Evolutionary conservation across 2,888 invertebrate species (phyloP).

Genomic region (Oscheius sp.): DNA sequence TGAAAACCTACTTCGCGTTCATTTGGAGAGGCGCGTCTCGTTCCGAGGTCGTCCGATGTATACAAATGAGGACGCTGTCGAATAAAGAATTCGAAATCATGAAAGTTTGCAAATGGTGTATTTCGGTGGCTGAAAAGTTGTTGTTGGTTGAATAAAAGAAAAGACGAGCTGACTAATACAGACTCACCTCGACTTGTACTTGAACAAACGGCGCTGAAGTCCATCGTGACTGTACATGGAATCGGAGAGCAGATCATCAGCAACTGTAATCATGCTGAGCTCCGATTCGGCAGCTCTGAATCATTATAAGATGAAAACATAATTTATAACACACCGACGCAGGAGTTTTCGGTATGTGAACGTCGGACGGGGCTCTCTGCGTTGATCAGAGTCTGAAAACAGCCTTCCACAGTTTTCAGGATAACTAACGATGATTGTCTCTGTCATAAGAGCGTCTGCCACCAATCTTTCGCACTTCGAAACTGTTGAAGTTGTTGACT

Average conservation of each 20-base stretch:
- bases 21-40: not conserved
- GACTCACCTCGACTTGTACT: constrained; percentile 4
- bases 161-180: too few relatives aligned
- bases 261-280: constrained; percentile 14
- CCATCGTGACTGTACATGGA: constrained; percentile 25
- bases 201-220: constrained; percentile 5
- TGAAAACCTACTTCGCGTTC: constrained; percentile 16
- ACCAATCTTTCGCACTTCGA: constrained; percentile 12
- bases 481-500: constrained; percentile 9
- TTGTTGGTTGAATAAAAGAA: not conserved
- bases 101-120: constrained; percentile 22
- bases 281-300: constrained; percentile 27
- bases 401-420: not conserved
- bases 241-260: constrained; percentile 21
- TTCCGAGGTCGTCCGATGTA: not conserved
- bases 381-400: not conserved
- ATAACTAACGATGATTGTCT: not conserved
- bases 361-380: not conserved
- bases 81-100: constrained; percentile 19
- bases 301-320: not conserved
- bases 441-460: not conserved
- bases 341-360: constrained; percentile 13
- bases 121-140: constrained; percentile 5
- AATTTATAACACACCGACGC: not conserved
- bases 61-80: constrained; percentile 30